Conservation (phyloP, 2,113 vertebrate species). For the Pterocles orientalis region DNA sequence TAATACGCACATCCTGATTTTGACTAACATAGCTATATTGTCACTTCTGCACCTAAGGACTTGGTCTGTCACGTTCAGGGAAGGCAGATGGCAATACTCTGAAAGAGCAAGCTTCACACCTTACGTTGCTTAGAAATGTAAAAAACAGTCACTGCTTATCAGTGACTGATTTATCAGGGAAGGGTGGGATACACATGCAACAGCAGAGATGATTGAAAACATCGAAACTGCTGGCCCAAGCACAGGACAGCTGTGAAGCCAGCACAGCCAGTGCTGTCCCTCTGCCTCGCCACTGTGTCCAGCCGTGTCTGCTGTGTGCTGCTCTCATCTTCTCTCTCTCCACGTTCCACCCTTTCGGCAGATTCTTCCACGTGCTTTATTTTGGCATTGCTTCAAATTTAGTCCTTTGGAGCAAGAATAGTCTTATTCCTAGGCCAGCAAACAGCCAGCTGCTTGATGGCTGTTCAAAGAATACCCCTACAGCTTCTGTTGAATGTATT, state of each 20-base stretch:
- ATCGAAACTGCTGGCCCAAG: background rate
- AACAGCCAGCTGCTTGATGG: background rate
- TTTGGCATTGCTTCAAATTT: background rate
- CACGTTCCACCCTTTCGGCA: fast-evolving
- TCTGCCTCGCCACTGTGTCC: background rate
- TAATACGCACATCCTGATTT: background rate
- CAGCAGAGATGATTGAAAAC: background rate
- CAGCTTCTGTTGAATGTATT: background rate
- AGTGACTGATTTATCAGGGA: background rate
- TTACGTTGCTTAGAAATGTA: background rate
- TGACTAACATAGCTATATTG: background rate
- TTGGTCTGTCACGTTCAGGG: background rate
- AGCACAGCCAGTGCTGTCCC: background rate
- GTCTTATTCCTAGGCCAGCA: background rate
- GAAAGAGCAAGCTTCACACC: background rate
- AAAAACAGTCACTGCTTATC: background rate
- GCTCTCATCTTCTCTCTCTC: background rate
- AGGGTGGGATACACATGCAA: background rate
- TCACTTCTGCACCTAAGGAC: background rate
- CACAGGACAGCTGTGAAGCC: background rate
- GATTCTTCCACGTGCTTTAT: background rate
- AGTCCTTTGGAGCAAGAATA: background rate
- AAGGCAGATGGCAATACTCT: background rate
- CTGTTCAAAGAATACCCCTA: background rate
- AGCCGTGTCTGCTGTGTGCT: background rate